phyloP scores from a whole-genome alignment of 2,888 invertebrate genomes.

The Anoplius nigerrimus region DNA sequence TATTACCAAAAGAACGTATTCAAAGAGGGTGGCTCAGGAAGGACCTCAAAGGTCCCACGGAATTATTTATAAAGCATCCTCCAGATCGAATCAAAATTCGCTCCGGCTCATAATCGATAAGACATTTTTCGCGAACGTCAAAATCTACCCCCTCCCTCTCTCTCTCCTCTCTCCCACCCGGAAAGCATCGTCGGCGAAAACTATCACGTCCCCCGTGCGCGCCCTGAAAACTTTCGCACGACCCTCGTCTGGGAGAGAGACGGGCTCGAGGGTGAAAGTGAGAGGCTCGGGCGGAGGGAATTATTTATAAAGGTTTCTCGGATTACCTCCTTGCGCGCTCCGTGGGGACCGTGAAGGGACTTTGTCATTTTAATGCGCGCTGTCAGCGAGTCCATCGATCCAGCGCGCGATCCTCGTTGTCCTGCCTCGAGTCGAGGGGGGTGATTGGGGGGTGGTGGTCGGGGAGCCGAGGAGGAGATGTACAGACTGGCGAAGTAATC shows the following conservation, averaged over 20 bases:
- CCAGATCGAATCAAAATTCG: conserved; percentile 36
- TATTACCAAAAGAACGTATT: conserved; percentile 1
- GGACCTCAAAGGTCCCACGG: conserved; percentile 7
- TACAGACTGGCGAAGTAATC: conserved; percentile 15
- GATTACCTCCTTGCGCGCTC: conserved; percentile 18
- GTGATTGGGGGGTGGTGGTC: too few relatives aligned
- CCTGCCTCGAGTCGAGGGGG: too few relatives aligned
- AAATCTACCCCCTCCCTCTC: too few relatives aligned
- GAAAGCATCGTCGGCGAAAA: too few relatives aligned
- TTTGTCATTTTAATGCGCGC: conserved; percentile 17
- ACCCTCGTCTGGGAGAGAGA: neutral
- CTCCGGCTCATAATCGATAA: conserved; percentile 37
- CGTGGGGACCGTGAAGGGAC: neutral
- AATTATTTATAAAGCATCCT: conserved; percentile 50
- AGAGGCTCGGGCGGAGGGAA: conserved; percentile 14
- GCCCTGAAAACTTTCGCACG: neutral
- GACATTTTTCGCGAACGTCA: too few relatives aligned
- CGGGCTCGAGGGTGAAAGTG: neutral
- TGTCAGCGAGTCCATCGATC: neutral
- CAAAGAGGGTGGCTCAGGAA: neutral
- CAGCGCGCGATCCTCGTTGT: conserved; percentile 3
- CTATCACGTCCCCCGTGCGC: too few relatives aligned
- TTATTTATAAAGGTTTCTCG: conserved; percentile 44
- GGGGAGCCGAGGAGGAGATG: neutral
- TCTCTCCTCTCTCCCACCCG: too few relatives aligned